These are phyloP conservation scores for Amblyraja radiata DNA, from an alignment of 2,797 vertebrate genomes.

Conservation along the genomic window DNA sequence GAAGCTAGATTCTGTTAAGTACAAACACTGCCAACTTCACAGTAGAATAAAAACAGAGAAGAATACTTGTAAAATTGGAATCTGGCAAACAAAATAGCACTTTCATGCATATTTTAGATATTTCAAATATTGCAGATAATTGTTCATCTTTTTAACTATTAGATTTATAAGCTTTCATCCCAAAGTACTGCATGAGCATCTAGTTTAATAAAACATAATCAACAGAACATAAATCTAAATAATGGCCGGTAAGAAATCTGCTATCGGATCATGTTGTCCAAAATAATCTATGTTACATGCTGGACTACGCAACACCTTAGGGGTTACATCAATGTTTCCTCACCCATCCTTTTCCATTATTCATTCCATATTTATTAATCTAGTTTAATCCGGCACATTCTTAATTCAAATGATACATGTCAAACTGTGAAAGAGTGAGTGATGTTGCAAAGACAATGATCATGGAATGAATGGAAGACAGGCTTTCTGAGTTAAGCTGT, in stretches of 20 bases:
- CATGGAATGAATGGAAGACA: neutral
- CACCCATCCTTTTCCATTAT: neutral
- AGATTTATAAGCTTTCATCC: slow-evolving; percentile 33
- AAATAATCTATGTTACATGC: slow-evolving; percentile 19
- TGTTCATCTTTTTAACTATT: neutral
- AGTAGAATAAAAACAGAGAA: slow-evolving; percentile 23
- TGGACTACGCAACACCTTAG: neutral
- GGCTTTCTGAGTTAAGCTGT: neutral
- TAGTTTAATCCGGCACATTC: slow-evolving; percentile 26
- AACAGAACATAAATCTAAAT: neutral
- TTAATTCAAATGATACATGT: slow-evolving; percentile 32
- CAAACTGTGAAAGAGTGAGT: slow-evolving; percentile 22
- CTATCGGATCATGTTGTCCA: neutral
- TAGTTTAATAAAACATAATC: slow-evolving; percentile 26
- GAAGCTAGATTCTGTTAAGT: slow-evolving; percentile 21
- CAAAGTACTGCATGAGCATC: slow-evolving; percentile 33
- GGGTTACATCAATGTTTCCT: neutral
- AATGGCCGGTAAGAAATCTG: neutral
- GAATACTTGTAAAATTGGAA: slow-evolving; percentile 7
- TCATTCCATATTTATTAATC: slow-evolving; percentile 28
- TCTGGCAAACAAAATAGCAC: neutral
- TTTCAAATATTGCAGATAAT: slow-evolving; percentile 14
- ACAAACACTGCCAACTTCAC: neutral
- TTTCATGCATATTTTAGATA: slow-evolving; percentile 29
- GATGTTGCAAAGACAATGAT: slow-evolving; percentile 7